Base-by-base conservation (phyloP, 2,113 vertebrate species). In the Paratilapia polleni region DNA sequence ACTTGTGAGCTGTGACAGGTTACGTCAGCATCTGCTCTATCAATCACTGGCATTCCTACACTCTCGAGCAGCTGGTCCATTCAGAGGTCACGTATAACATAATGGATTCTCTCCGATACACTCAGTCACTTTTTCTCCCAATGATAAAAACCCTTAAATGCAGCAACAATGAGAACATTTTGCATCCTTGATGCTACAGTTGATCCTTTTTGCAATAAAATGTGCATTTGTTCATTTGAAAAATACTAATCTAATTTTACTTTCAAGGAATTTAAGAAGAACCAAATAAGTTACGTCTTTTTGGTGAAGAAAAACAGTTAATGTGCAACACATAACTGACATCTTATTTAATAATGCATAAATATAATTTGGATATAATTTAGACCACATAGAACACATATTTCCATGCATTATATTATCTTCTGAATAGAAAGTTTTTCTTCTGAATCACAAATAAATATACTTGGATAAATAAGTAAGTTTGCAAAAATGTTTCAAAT, bases 31-130 rank as follows among this genome's bases (percentile, higher is more conserved):
- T 80, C 66, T 61, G 88, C 62, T 75, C 84, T 86, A 94, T 95
- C 93, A 93, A 88, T 95, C 92, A 92, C 82, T n/a, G 82, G 86
- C 90, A 94, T 94, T 93, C 93, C 90, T 90, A 70, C 87, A 86
- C 91, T 85, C 43, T 83, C 2, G 14, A 89, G 89, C 89, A 90
- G 93, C 90, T 92, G 92, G 90, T 86, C 88, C 90, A 90, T 91
- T 90, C 91, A 91, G 93, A 90, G 93, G 93, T 94, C 93, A 92
- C 19, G 47, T 85, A 86, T 82, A 85, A 38, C 89, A 91, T 91
- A 81, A 92, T 87, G 86, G 81, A 87, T 93, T 91, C 58, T 66
- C 80, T 85, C 83, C 60, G 63, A 80, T 80, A 78, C 75, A 36
- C 73, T 74, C 81, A 19, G 57, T 77, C 22, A 9, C 73, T 56